A percentile compares a stretch with the other conserved stretches of the same genome.
phyloP scores from a whole-genome alignment of 2,888 invertebrate genomes.

The Arge pagana region DNA sequence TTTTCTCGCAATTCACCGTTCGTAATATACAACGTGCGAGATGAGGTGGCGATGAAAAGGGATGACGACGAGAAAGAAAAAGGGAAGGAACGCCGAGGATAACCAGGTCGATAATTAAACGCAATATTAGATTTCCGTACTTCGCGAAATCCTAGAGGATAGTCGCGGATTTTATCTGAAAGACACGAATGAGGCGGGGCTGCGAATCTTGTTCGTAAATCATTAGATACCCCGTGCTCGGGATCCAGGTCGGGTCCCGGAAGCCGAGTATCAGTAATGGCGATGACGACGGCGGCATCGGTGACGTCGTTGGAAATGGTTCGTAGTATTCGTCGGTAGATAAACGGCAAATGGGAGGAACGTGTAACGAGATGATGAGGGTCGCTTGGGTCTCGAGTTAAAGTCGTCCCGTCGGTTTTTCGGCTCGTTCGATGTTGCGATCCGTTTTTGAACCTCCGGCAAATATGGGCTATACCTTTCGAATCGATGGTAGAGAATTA shows the following conservation, averaged over 20 bases:
- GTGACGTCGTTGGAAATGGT: not conserved
- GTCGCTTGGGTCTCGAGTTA: slow-evolving; percentile 14
- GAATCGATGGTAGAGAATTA: no score
- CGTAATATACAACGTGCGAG: no score
- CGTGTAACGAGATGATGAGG: slow-evolving; percentile 20
- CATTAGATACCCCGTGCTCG: slow-evolving; percentile 13
- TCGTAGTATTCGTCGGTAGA: no score
- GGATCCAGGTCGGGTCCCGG: slow-evolving; percentile 6
- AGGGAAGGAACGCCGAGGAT: not conserved
- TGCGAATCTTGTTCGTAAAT: slow-evolving; percentile 16
- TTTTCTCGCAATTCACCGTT: no score
- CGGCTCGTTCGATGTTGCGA: no score
- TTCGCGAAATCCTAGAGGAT: not conserved
- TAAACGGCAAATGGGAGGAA: slow-evolving; percentile 8
- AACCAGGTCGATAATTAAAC: no score
- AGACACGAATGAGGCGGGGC: slow-evolving; percentile 16
- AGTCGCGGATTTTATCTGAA: slow-evolving; percentile 1
- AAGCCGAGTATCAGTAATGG: no score
- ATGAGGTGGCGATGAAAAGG: not conserved
- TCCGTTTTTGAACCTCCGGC: no score
- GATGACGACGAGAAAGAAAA: not conserved
- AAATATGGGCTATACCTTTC: no score
- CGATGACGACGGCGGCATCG: slow-evolving; percentile 5
- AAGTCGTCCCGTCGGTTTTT: no score
- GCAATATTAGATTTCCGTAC: no score